Evolutionary conservation across 2,113 vertebrate species (phyloP).

Genomic region (Panthera leo): DNA sequence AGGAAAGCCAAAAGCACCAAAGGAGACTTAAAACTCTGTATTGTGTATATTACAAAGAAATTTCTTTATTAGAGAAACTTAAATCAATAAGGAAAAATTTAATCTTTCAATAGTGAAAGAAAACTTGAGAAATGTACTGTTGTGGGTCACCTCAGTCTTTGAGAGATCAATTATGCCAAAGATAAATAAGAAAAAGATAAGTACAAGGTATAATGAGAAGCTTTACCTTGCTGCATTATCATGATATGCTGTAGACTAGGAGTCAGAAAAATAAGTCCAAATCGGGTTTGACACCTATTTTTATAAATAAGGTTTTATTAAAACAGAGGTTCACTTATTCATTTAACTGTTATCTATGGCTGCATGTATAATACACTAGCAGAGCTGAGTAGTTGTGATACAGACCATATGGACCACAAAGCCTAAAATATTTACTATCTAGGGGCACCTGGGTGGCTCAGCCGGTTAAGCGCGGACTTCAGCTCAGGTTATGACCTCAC

Average conservation of each 20-base stretch:
- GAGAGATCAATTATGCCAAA: background rate
- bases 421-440: background rate
- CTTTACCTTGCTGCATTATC: background rate
- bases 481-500: too few relatives aligned
- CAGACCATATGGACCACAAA: background rate
- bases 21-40: background rate
- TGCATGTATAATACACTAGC: background rate
- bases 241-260: background rate
- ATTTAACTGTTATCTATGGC: background rate
- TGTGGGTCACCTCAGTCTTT: background rate
- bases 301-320: background rate
- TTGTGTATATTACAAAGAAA: background rate
- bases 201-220: background rate
- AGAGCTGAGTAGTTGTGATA: background rate
- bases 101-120: background rate
- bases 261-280: background rate
- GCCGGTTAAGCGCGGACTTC: too few relatives aligned
- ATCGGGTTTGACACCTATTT: background rate
- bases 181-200: background rate
- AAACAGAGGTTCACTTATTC: background rate
- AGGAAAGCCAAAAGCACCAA: background rate
- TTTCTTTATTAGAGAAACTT: background rate
- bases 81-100: slow-evolving; percentile 7
- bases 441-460: too few relatives aligned
- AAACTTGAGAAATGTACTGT: background rate